Evolutionary conservation across 2,113 vertebrate genomes (phyloP), one percentile per base, ranked within the genome.

Genomic region (Dolichotis patagonum): DNA sequence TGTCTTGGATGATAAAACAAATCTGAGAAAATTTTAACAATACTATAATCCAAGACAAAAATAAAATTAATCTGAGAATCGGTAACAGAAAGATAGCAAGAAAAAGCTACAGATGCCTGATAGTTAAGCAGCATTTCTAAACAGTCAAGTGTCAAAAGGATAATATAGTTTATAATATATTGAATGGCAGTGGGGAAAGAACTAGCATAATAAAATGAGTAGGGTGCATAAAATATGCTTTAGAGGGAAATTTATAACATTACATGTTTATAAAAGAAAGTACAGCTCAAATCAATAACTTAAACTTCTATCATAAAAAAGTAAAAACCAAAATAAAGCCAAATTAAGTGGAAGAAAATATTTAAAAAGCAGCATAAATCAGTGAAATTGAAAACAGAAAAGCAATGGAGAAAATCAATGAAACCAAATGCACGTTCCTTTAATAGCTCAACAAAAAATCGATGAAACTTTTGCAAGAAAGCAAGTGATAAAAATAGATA

Each of bases 1-100:
- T n/a, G n/a, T n/a, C n/a, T n/a, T n/a, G n/a, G n/a, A n/a, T 43
- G 24, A 65, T 41, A 90, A 95, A 85, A 49, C 26, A 90, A 93
- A 75, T 38, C 24, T 56, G 52, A 89, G 11, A 7, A 56, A 20
- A 92, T 81, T 88, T 69, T 32, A 91, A 83, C 88, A 60, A 54
- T 49, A 58, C 14, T 38, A 56, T 62, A 84, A 56, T 63, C 13
- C 94, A 17, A 81, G 2, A 54, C 22, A 43, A 32, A 30, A 85
- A n/a, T n/a, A n/a, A 16, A 91, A 88, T 85, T 91, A 92, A 41
- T 63, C 10, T 81, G 19, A 83, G 52, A 94, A 52, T 84, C 26
- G 49, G 1, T 83, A 87, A 30, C 38, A 91, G 69, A 80, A 58
- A 89, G 38, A 41, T 60, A 69, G 63, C 12, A 71, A 43, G 38